Base-by-base conservation (phyloP, 2,113 vertebrate genomes). In the Notothenia coriiceps region DNA sequence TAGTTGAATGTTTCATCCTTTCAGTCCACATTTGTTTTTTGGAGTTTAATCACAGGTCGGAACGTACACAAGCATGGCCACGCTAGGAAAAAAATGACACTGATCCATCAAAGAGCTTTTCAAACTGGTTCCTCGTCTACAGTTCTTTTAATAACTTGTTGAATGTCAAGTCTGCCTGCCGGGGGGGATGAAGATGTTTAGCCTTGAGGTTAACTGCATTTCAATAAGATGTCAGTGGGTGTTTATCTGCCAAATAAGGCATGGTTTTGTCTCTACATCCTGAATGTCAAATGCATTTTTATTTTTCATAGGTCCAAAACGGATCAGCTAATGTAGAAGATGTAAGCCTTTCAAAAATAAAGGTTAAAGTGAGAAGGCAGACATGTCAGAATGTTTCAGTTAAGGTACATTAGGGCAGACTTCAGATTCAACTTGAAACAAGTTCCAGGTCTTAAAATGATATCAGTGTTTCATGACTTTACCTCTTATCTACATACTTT, bases 1-100 rank as follows among this genome's bases (percentile, higher is more conserved):
- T 94, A 91, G 15, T 68, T 77, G 10, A 78, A 74, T 18, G 40
- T 65, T 77, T 80, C 64, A 70, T 78, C 80, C 65, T 81, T 47
- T 84, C 25, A 61, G 73, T 78, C 70, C 73, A 65, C 52, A n/a
- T 82, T 62, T 57, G 72, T 77, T 55, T 68, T 71, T 61, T 64
- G 72, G 70, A 50, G 55, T 56, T 65, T 13, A 29, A 61, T 78
- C 22, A 14, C 33, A 15, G 54, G 50, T 55, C 6, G 67, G 77
- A 68, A 62, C 10, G 14, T 14, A 46, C 46, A 44, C 2, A 60
- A 17, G 5, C 46, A 51, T 52, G 70, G 29, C 61, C 44, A 55
- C 51, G 18, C 18, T 8, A 43, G 46, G 68, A 40, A 35, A 29
- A 78, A 70, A 10, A 59, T 51, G 51, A 83, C 60, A 14, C 51